These are phyloP conservation scores for Machimus rusticus DNA, from an alignment of 2,888 invertebrate species.

Conservation along the genomic window DNA sequence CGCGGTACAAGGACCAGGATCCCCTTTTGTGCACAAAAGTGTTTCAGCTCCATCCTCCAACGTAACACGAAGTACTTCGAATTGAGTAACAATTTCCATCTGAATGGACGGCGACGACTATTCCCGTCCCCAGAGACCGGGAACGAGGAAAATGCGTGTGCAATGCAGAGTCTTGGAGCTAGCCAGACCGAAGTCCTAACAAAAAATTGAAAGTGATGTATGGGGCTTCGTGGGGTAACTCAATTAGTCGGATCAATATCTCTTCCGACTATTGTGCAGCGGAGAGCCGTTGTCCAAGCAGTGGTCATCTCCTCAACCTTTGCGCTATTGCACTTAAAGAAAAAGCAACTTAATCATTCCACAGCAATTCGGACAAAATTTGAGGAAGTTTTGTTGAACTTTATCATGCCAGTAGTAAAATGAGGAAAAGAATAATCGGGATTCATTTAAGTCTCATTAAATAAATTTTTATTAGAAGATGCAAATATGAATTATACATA, in stretches of 20 bases:
- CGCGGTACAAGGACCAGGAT: background rate
- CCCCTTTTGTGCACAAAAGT: background rate
- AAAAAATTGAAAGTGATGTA: background rate
- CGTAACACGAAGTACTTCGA: background rate
- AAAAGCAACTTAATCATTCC: background rate
- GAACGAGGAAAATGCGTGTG: background rate
- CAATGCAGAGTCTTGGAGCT: background rate
- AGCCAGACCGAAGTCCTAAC: background rate
- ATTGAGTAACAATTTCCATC: background rate
- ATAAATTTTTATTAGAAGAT: too few species aligned
- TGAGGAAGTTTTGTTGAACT: background rate
- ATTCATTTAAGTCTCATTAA: too few species aligned
- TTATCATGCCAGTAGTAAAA: too few species aligned
- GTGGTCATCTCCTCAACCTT: background rate
- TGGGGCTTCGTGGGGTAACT: background rate
- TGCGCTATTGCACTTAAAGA: background rate
- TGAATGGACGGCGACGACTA: background rate
- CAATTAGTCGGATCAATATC: background rate
- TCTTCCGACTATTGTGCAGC: background rate
- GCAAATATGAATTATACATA: too few species aligned
- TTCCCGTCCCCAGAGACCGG: background rate
- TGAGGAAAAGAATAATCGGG: too few species aligned
- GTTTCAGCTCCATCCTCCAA: background rate
- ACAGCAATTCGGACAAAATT: background rate
- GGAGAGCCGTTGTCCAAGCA: background rate